Evolutionary conservation across 2,888 invertebrate species (phyloP), one percentile per base, ranked within the genome.

Genomic region (Metopia argyrocephala): DNA sequence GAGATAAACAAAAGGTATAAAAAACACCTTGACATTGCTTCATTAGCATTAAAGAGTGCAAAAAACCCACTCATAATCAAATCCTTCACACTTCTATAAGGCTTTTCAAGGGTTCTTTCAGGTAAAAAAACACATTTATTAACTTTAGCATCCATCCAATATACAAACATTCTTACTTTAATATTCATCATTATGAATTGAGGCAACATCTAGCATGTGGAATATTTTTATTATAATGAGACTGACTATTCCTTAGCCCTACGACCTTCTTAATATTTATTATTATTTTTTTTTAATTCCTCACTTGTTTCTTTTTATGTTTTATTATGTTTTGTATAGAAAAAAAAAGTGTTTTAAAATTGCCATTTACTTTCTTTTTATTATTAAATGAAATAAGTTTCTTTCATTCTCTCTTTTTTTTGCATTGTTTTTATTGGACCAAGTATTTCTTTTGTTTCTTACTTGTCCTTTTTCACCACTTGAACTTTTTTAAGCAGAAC

Each of bases 321-420:
- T 65, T 46, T 57, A 28, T 68, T 46, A 20, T 27, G 25, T 57
- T 68, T 45, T 20, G 46, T 46, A 46, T 56, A 56, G 46, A 56
- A 50, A 6, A 38, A 57, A 56, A 70, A 21, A 56, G 9, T 21
- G 1, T 38, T 62, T 38, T 62, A 20, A 56, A 62, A 62, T 46
- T 56, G 28, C 38, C 46, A 48, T 61, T 70, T 46, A 38, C 57
- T 65, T 74, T 74, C 28, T 56, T 48, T 23, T 70, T 62, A 69
- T 50, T 76, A 68, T 61, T 66, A 82, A 66, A 61, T 71, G 48
- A 20, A 73, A 76, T 82, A 82, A 84, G 84, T 87, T 84, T 85
- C 80, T 84, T 85, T 85, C 15, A 38, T 86, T 86, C 84, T 84
- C 87, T 87, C 80, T 83, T 21, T 52, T 38, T 54, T 64, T n/a